A percentile compares a stretch with the other conserved stretches of the same genome.
Conservation (phyloP, 2,113 vertebrate genomes). For the Fulmarus glacialis region DNA sequence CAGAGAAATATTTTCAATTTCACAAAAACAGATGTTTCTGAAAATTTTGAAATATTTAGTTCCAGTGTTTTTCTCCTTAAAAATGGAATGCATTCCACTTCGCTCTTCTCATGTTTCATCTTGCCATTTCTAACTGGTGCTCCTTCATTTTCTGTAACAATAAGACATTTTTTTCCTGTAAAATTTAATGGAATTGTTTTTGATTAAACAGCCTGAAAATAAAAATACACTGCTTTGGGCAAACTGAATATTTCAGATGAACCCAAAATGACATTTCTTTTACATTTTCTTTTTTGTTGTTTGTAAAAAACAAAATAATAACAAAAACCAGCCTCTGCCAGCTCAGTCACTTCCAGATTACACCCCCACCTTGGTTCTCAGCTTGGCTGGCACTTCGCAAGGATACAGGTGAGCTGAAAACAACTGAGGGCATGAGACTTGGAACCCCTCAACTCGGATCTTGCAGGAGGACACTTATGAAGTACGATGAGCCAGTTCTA, state of each 20-base stretch:
- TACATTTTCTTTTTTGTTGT: background rate
- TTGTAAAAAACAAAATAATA: background rate
- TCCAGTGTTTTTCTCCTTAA: background rate
- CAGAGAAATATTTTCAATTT: background rate
- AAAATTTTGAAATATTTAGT: background rate
- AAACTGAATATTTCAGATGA: background rate
- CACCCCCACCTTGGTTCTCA: background rate
- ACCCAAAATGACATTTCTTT: background rate
- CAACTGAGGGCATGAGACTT: background rate
- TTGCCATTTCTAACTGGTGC: background rate
- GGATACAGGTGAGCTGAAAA: background rate
- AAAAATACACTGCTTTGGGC: background rate
- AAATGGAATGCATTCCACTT: background rate
- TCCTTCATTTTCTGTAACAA: background rate
- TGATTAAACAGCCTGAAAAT: background rate
- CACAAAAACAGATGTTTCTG: background rate
- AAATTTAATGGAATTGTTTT: background rate
- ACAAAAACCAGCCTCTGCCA: background rate
- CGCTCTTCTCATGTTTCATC: background rate
- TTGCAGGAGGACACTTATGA: background rate
- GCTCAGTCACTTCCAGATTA: background rate
- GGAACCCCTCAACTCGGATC: background rate
- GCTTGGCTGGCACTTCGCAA: background rate
- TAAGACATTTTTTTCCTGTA: background rate
- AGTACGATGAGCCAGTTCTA: fast-evolving